Evolutionary conservation across 2,888 invertebrate species (phyloP), one percentile per base, ranked within the genome.

Genomic region (Salticus scenicus): DNA sequence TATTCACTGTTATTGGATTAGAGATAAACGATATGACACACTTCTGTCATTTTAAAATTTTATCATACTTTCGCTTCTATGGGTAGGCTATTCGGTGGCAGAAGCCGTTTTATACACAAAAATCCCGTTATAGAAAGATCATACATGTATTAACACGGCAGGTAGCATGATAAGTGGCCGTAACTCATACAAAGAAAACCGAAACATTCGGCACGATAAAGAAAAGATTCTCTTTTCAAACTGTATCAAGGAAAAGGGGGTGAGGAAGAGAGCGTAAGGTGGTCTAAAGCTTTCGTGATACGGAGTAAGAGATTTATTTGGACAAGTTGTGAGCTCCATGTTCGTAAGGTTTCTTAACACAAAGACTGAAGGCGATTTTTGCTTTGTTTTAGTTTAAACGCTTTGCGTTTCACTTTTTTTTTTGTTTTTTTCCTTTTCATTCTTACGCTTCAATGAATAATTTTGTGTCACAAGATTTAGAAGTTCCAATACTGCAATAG

Each of bases 91-190:
- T 57, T 57, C 57, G 24, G 17, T 24, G 5, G 12, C 57, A 4
- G 57, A 57, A 57, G 57, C 2, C 20, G 5, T 24, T 57, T 17
- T 17, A 1, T 24, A 4, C 1, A 24, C 24, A 57, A 57, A 24
- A 57, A 24, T 57, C n/a, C 24, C 57, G 74, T 63, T 37, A 41
- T 70, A 79, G 57, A 69, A 51, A 75, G 41, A 63, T 73, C 24
- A 47, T 80, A 80, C 73, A 73, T 67, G 80, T 80, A 63, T 64
- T 70, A 70, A 63, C 81, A 82, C 81, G 81, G 64, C 81, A 82
- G 30, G 30, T 82, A 75, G 81, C 81, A 82, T 82, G 81, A 24
- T 42, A 30, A 14, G 41, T 41, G 20, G 74, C 67, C 37, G 81
- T 82, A 82, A 75, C 70, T 82, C 81, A 82, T 70, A 70, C 7